Percentiles rank a stretch among this genome's conserved stretches.
These are phyloP conservation scores for Pedetes capensis DNA, from an alignment of 2,113 vertebrate species.

Conservation along the genomic window DNA sequence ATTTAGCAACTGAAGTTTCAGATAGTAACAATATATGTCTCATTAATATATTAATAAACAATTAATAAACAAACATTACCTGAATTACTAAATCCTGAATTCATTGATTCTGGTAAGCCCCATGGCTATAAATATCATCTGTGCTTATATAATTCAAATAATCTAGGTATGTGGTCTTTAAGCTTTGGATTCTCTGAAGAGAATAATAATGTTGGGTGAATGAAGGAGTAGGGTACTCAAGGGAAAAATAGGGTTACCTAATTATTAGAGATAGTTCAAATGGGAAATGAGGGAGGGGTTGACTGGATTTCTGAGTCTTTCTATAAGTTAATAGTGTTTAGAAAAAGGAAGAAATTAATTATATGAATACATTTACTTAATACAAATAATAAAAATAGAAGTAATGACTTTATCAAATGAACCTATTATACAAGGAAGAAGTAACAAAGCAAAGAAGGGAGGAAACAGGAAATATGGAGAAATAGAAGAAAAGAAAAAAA, in stretches of 20 bases:
- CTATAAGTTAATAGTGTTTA: too few relatives aligned
- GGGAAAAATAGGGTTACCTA: neutral
- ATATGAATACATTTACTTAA: too few relatives aligned
- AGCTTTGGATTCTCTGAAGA: neutral
- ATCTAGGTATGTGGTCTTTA: neutral
- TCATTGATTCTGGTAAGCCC: neutral
- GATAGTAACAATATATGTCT: neutral
- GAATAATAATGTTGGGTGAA: neutral
- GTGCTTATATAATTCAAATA: neutral
- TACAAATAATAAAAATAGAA: too few relatives aligned
- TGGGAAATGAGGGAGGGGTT: neutral
- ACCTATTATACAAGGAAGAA: too few relatives aligned
- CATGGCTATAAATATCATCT: neutral
- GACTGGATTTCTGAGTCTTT: neutral
- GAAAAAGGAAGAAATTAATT: too few relatives aligned
- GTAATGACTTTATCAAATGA: too few relatives aligned
- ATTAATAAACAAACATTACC: neutral
- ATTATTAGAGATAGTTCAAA: neutral
- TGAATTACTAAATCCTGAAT: neutral
- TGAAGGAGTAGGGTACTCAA: neutral
- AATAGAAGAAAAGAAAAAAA: too few relatives aligned
- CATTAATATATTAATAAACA: neutral
- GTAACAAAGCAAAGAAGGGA: too few relatives aligned
- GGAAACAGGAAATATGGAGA: too few relatives aligned
- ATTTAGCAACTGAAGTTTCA: neutral